These are phyloP conservation scores for Halocynthia roretzi DNA, from an alignment of 23 tunicate species.

Conservation along the genomic window DNA sequence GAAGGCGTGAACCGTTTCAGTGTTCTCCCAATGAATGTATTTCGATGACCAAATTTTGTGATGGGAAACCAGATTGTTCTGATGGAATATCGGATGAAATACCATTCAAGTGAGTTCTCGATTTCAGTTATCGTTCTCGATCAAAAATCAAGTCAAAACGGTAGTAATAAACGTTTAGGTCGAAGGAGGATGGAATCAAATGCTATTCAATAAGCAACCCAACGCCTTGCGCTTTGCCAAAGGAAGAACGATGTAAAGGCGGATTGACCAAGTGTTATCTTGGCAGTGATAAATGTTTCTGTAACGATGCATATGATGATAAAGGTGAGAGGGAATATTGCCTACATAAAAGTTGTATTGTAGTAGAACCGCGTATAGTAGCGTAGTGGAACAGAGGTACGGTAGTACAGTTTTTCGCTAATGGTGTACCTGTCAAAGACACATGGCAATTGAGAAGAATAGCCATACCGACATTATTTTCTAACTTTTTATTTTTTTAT, in stretches of 20 bases:
- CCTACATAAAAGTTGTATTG: no score
- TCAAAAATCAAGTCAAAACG: neutral
- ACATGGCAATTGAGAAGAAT: no score
- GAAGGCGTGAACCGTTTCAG: neutral
- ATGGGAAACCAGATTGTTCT: slow-evolving; percentile 1
- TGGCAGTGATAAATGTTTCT: slow-evolving; percentile 4
- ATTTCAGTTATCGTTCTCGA: neutral
- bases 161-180: neutral
- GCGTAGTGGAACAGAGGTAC: no score
- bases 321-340: neutral
- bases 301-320: neutral
- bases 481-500: no score
- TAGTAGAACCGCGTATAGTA: no score
- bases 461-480: no score
- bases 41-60: neutral
- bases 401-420: no score
- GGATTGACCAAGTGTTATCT: neutral
- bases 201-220: neutral
- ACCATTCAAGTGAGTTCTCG: neutral
- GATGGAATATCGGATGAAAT: neutral
- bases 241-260: neutral
- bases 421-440: no score
- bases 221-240: slow-evolving; percentile 2
- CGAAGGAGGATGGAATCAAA: neutral
- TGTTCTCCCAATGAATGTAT: slow-evolving; percentile 9